Conservation (phyloP, 2,797 vertebrate species). For the Rhabdophis nuchalis region DNA sequence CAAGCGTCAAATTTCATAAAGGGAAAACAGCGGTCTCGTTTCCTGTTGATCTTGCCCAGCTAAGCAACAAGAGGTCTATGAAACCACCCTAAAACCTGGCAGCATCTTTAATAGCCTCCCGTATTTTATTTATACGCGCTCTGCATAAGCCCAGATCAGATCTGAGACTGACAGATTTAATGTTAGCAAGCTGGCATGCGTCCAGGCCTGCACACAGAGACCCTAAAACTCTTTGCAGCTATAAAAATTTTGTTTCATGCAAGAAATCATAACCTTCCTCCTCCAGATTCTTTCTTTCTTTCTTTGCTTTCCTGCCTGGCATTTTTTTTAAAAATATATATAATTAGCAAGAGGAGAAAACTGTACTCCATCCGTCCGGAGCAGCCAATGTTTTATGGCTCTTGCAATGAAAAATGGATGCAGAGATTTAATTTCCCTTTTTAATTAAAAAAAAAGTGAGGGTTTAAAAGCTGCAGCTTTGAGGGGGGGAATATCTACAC, state of each 20-base stretch:
- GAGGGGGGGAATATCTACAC: background rate
- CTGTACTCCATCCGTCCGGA: slow-evolving; percentile 26
- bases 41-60: background rate
- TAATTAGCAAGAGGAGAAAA: slow-evolving; percentile 57
- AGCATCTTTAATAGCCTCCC: slow-evolving; percentile 55
- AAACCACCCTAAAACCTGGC: background rate
- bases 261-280: slow-evolving; percentile 56
- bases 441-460: background rate
- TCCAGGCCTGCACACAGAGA: slow-evolving; percentile 64
- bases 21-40: background rate
- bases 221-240: slow-evolving; percentile 62
- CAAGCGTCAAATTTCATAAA: background rate
- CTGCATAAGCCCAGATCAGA: slow-evolving; percentile 69
- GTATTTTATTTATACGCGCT: slow-evolving; percentile 67
- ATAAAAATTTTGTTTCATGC: slow-evolving; percentile 67
- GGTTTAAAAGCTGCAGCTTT: background rate
- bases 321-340: slow-evolving; percentile 36
- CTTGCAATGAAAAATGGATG: slow-evolving; percentile 2
- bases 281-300: background rate
- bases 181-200: slow-evolving; percentile 59
- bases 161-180: slow-evolving; percentile 68
- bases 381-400: slow-evolving; percentile 39
- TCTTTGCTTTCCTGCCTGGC: slow-evolving; percentile 40
- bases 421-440: background rate
- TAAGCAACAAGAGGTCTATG: background rate